Evolutionary conservation across 2,888 invertebrate species (phyloP).

Genomic region (Cheilosia urbana): DNA sequence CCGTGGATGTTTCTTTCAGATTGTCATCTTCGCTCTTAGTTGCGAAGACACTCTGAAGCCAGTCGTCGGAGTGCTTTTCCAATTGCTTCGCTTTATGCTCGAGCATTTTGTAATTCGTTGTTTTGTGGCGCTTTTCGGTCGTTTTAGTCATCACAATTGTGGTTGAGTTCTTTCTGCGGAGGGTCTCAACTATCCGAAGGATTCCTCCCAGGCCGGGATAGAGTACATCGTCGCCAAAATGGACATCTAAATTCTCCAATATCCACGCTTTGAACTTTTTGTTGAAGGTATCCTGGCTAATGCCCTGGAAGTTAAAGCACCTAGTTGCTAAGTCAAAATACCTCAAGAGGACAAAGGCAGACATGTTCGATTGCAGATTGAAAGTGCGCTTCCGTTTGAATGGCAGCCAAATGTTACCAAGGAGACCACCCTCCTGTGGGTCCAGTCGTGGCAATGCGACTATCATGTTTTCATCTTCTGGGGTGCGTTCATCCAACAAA

Average conservation of each 20-base stretch:
- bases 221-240: conserved; percentile 80
- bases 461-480: conserved; percentile 79
- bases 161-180: conserved; percentile 58
- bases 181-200: conserved; percentile 79
- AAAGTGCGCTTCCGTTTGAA: conserved; percentile 80
- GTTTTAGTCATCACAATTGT: neutral
- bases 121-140: conserved; percentile 26
- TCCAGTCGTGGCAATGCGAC: conserved; percentile 81
- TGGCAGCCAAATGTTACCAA: conserved; percentile 82
- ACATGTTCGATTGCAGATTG: conserved; percentile 79
- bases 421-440: conserved; percentile 77
- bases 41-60: conserved; percentile 21
- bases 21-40: neutral
- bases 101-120: conserved; percentile 7
- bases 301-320: conserved; percentile 80
- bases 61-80: conserved; percentile 1
- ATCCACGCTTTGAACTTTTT: conserved; percentile 80
- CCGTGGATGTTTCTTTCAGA: neutral
- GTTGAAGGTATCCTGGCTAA: conserved; percentile 79
- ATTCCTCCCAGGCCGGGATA: conserved; percentile 83
- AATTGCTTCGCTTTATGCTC: conserved; percentile 29
- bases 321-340: conserved; percentile 80
- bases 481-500: conserved; percentile 76
- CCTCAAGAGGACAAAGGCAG: conserved; percentile 80
- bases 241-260: conserved; percentile 79